Conservation (phyloP, 2,797 vertebrate species). For the Siniperca undulata region DNA sequence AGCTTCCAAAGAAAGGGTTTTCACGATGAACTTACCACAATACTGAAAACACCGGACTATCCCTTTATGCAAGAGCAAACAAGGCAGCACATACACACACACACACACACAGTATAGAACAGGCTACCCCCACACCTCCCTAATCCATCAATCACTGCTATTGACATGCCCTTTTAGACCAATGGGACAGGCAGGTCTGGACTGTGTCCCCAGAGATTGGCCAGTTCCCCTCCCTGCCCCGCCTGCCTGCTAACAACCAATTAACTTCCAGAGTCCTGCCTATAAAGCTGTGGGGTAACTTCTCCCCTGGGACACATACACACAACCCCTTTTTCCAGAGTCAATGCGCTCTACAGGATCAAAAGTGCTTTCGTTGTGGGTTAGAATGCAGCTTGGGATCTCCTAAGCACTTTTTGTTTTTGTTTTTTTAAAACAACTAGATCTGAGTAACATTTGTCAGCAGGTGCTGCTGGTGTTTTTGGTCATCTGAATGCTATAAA, state of each 20-base stretch:
- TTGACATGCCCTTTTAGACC: conserved; percentile 63
- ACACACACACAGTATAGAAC: not conserved
- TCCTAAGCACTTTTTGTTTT: not conserved
- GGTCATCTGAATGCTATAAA: conserved; percentile 2
- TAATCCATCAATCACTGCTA: conserved; percentile 64
- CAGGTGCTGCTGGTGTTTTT: not conserved
- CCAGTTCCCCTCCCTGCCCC: conserved; percentile 32
- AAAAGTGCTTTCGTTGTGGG: conserved; percentile 13
- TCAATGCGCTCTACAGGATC: conserved; percentile 28
- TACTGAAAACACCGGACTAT: not conserved
- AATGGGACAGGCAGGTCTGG: conserved; percentile 54
- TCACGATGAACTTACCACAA: conserved; percentile 27
- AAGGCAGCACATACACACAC: not conserved
- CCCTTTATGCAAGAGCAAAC: conserved; percentile 15
- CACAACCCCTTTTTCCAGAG: conserved; percentile 16
- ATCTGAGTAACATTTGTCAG: conserved; percentile 1
- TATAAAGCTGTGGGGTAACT: conserved; percentile 49
- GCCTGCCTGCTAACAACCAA: conserved; percentile 69
- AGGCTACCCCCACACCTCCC: conserved; percentile 30
- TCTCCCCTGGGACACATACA: conserved; percentile 42
- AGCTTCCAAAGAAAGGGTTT: conserved; percentile 25
- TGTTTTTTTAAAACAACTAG: not conserved
- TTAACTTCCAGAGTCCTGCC: conserved; percentile 62
- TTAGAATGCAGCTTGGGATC: conserved; percentile 14
- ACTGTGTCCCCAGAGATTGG: conserved; percentile 57